These are phyloP conservation scores for Argyrosomus japonicus DNA, from an alignment of 2,113 vertebrate species.

Conservation along the genomic window DNA sequence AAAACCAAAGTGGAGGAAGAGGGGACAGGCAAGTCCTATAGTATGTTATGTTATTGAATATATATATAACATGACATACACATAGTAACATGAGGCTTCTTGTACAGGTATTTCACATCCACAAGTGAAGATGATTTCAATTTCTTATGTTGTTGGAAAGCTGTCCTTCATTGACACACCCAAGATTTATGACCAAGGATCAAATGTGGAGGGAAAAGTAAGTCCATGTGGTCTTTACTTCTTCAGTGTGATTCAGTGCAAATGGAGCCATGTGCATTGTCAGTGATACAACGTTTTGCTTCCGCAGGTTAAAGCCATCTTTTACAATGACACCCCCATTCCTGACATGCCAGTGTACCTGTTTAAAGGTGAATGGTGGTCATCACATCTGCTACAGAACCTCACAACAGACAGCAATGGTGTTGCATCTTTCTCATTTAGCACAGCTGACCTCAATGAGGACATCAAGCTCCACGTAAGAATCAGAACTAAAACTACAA, in stretches of 20 bases:
- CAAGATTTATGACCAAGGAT: conserved; percentile 61
- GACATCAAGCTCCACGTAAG: conserved; percentile 64
- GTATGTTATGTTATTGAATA: no score
- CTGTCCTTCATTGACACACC: conserved; percentile 72
- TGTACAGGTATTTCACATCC: conserved; percentile 32
- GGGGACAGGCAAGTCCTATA: no score
- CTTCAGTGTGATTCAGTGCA: not conserved
- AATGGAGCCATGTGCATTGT: not conserved
- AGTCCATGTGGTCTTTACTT: not conserved
- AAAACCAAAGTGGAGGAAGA: no score
- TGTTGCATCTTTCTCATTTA: conserved; percentile 69
- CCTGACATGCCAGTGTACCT: conserved; percentile 59
- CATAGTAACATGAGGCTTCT: conserved; percentile 4
- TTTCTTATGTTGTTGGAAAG: conserved; percentile 73
- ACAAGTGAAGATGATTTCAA: accelerated
- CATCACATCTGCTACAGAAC: conserved; percentile 26
- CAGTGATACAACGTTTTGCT: not conserved
- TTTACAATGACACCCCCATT: conserved; percentile 61
- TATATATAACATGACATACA: not conserved
- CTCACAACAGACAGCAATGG: conserved; percentile 78
- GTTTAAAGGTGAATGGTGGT: conserved; percentile 47
- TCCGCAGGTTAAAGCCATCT: conserved; percentile 70
- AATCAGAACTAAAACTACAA: no score
- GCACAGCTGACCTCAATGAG: not conserved
- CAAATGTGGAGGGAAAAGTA: conserved; percentile 75